Evolutionary conservation across 2,888 invertebrate species (phyloP), one percentile per base, ranked within the genome.

Genomic region (Peribatodes rhomboidaria): DNA sequence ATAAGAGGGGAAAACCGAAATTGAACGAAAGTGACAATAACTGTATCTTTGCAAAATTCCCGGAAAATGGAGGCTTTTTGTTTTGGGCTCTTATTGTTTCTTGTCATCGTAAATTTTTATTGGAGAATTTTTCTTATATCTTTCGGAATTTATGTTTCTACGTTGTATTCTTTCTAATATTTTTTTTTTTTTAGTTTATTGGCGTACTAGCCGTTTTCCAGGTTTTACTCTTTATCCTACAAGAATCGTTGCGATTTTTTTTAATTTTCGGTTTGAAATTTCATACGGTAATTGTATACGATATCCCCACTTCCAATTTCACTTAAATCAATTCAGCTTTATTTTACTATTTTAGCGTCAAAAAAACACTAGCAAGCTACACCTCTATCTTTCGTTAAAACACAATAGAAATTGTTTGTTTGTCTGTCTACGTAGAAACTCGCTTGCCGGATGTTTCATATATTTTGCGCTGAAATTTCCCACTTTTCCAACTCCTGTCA

Each of bases 1-100:
- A 63, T 71, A 64, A 69, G 56, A 65, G 61, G 55, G 67, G 65
- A 61, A n/a, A 70, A 56, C 50, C 64, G 65, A 67, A 56, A 72
- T 73, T 70, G 56, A 67, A 69, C 67, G 61, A 59, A 57, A 56
- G 52, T 61, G 61, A 55, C 60, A 65, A 60, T 60, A 65, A 69
- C 65, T 63, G 61, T 62, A 41, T 62, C 53, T 39, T 27, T 60
- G 39, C 49, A 39, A 59, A 57, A 61, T 56, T 65, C 55, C 53
- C 41, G 42, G 42, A 20, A 49, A 54, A 49, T 44, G 18, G 27
- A 56, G 67, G 41, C 20, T 46, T 61, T 58, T 57, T 68, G 49
- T 46, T 50, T 57, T 57, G 33, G 31, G 41, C 44, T 68, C 33
- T 44, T 64, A 42, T 54, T 31, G 41, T 42, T 41, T 49, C 13